Conservation (phyloP, 2,888 invertebrate genomes). For the Rapana venosa region DNA sequence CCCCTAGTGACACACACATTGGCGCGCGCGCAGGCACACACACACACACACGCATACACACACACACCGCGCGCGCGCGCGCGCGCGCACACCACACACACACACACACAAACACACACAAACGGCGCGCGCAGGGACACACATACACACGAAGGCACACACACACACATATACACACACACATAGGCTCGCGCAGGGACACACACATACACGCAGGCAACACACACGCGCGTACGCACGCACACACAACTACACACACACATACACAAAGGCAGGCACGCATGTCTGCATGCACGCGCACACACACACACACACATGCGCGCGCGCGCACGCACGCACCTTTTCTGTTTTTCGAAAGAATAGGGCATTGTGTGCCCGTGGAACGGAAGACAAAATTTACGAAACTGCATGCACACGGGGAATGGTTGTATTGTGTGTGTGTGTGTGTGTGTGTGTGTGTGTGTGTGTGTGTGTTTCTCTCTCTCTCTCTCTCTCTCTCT, state of each 20-base stretch:
- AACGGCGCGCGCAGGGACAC: no score
- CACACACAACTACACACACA: not conserved
- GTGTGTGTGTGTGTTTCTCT: conserved; percentile 20
- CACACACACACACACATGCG: not conserved
- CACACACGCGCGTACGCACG: not conserved
- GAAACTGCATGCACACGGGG: no score
- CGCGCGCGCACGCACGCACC: not conserved
- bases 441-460: no score
- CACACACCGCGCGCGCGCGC: no score
- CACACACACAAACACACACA: no score
- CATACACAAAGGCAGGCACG: not conserved
- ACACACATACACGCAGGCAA: not conserved
- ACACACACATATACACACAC: conserved; percentile 12
- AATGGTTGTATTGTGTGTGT: no score
- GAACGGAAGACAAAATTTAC: no score
- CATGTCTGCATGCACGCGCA: not conserved
- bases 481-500: conserved; percentile 9
- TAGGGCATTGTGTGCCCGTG: no score
- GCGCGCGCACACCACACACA: no score
- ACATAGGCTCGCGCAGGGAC: not conserved
- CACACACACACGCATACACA: no score
- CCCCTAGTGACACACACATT: no score
- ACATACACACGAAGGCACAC: not conserved
- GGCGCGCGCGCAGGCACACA: no score
- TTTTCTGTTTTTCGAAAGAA: not conserved